phyloP scores from a whole-genome alignment of 1,140 invertebrate genomes.

The Meloidogyne chitwoodi region DNA sequence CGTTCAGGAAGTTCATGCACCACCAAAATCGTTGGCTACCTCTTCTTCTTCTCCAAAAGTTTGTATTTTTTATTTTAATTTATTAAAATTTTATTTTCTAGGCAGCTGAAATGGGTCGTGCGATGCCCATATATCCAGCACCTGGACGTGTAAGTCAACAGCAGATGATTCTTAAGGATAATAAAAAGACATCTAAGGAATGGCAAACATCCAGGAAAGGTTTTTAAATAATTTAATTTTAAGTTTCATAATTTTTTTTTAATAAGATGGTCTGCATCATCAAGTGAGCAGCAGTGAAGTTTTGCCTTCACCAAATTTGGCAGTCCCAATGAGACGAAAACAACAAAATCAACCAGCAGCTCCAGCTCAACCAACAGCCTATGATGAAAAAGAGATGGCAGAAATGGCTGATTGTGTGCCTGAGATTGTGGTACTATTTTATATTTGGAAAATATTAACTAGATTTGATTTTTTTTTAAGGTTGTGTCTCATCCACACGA shows the following conservation, averaged over 20 bases:
- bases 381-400: slow-evolving; percentile 20
- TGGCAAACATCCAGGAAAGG: background rate
- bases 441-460: background rate
- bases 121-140: slow-evolving; percentile 1
- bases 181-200: background rate
- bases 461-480: background rate
- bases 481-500: background rate
- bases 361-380: slow-evolving; percentile 10
- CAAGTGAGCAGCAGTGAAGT: background rate
- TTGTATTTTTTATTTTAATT: background rate
- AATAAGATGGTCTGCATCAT: background rate
- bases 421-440: slow-evolving; percentile 44
- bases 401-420: slow-evolving; percentile 35
- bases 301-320: background rate
- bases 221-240: background rate
- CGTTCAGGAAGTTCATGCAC: slow-evolving; percentile 17
- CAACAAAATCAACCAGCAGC: background rate
- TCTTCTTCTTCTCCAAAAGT: slow-evolving; percentile 13
- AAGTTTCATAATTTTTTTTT: background rate
- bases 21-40: slow-evolving; percentile 23
- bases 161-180: background rate
- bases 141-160: background rate
- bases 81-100: background rate
- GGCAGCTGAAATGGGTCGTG: slow-evolving; percentile 9
- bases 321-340: background rate